Percentiles rank a stretch among this genome's conserved stretches.
These are phyloP conservation scores for Agrilus cyanescens DNA, from an alignment of 2,888 invertebrate genomes.

Conservation along the genomic window DNA sequence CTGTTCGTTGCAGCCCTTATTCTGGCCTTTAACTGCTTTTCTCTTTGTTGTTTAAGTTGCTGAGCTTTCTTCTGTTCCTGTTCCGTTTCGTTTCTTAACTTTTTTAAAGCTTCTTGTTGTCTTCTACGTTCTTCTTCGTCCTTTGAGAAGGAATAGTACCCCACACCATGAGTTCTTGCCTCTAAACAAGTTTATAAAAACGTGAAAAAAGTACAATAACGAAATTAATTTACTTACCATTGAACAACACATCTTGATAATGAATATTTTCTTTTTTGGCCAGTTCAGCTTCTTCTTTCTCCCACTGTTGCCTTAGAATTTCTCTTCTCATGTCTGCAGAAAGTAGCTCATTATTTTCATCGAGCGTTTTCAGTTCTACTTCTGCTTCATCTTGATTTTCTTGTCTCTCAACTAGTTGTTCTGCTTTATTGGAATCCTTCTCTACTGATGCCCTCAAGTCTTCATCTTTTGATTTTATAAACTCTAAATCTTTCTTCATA, in stretches of 20 bases:
- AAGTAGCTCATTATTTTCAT: constrained; percentile 33
- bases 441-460: constrained; percentile 32
- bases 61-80: constrained; percentile 53
- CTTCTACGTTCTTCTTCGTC: constrained; percentile 66
- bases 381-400: constrained; percentile 3
- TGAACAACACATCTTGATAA: constrained; percentile 84
- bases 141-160: constrained; percentile 82
- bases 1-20: constrained; percentile 61
- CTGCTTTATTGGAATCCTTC: constrained; percentile 15
- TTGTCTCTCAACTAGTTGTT: constrained; percentile 7
- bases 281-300: constrained; percentile 66
- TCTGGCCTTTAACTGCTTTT: constrained; percentile 55
- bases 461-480: constrained; percentile 52
- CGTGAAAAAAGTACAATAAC: background rate
- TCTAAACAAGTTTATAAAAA: constrained; percentile 41
- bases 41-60: constrained; percentile 46
- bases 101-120: constrained; percentile 69
- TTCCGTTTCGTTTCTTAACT: constrained; percentile 58
- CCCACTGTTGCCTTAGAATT: constrained; percentile 76
- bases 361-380: constrained; percentile 11
- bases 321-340: constrained; percentile 49
- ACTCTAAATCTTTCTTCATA: constrained; percentile 60
- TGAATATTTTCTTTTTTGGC: constrained; percentile 66
- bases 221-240: constrained; percentile 44
- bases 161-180: constrained; percentile 85